phyloP scores from a whole-genome alignment of 53 echinoderm and acorn worm genomes.

The Holothuria leucospilota region DNA sequence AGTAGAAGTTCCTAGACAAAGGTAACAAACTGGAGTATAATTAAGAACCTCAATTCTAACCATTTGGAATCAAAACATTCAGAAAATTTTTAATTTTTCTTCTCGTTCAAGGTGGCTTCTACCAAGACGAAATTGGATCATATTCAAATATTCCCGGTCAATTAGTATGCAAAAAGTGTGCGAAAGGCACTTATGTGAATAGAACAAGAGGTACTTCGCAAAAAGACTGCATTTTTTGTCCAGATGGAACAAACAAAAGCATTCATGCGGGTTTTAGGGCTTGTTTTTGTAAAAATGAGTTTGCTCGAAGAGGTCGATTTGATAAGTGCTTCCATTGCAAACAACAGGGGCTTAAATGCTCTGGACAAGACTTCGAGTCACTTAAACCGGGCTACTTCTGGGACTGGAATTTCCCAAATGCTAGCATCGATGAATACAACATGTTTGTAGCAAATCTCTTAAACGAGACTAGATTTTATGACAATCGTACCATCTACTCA shows the following conservation, averaged over 20 bases:
- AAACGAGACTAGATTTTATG: neutral
- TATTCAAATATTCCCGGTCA: neutral
- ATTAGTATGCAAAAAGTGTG: slow-evolving; percentile 13
- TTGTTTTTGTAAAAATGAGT: too few relatives aligned
- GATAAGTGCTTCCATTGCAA: slow-evolving; percentile 51
- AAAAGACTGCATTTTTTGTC: slow-evolving; percentile 68
- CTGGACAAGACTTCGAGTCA: slow-evolving; percentile 49
- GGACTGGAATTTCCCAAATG: slow-evolving; percentile 50
- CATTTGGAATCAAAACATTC: too few relatives aligned
- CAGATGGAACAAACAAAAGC: slow-evolving; percentile 58
- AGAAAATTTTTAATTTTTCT: too few relatives aligned
- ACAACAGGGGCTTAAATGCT: slow-evolving; percentile 43
- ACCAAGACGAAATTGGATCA: slow-evolving; percentile 5
- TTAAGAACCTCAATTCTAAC: too few relatives aligned
- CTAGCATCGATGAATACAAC: too few relatives aligned
- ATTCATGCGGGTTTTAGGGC: slow-evolving; percentile 67
- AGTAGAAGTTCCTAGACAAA: too few relatives aligned
- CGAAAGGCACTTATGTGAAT: slow-evolving; percentile 61
- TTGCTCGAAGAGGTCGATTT: slow-evolving; percentile 49
- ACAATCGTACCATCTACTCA: neutral
- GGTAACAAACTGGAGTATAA: too few relatives aligned
- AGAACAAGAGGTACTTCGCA: slow-evolving; percentile 9
- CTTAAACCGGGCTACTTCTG: slow-evolving; percentile 61
- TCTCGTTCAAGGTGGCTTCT: neutral
- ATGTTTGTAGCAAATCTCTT: neutral